Evolutionary conservation across 2,888 invertebrate genomes (phyloP).

Genomic region (Leptopilina drosophilae): DNA sequence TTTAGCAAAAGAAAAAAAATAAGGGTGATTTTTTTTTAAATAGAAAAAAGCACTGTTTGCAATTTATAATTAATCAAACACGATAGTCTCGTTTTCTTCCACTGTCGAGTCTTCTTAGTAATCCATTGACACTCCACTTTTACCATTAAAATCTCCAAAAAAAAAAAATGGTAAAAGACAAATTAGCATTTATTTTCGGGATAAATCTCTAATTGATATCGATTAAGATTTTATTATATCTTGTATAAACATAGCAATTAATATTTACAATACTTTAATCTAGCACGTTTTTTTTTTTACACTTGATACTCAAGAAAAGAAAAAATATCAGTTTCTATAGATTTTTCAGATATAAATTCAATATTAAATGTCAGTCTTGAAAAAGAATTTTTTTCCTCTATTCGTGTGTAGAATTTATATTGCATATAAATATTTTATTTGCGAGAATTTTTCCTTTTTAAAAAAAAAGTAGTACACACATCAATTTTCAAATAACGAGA

Average conservation of each 20-base stretch:
- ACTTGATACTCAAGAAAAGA: conserved; percentile 62
- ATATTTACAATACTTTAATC: conserved; percentile 53
- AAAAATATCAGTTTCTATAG: conserved; percentile 51
- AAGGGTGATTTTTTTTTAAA: neutral
- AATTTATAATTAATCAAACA: conserved; percentile 28
- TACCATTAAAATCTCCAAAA: conserved; percentile 10
- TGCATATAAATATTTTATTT: conserved; percentile 10
- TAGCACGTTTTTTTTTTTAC: conserved; percentile 61
- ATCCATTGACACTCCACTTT: conserved; percentile 40
- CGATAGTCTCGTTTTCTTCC: conserved; percentile 35
- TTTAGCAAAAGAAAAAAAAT: neutral
- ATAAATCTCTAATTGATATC: conserved; percentile 22
- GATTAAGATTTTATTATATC: conserved; percentile 34
- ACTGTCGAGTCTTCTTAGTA: conserved; percentile 41
- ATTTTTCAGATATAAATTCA: conserved; percentile 15
- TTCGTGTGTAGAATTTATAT: neutral
- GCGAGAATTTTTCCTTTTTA: neutral
- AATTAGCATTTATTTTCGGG: conserved; percentile 42
- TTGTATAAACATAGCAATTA: conserved; percentile 27
- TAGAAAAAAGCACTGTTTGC: conserved; percentile 31
- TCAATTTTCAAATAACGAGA: neutral
- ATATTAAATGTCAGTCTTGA: neutral
- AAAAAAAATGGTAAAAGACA: conserved; percentile 12
- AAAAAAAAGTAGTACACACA: neutral
- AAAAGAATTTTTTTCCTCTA: neutral